Base-by-base conservation (phyloP, 2,113 vertebrate genomes). In the Callospermophilus lateralis region DNA sequence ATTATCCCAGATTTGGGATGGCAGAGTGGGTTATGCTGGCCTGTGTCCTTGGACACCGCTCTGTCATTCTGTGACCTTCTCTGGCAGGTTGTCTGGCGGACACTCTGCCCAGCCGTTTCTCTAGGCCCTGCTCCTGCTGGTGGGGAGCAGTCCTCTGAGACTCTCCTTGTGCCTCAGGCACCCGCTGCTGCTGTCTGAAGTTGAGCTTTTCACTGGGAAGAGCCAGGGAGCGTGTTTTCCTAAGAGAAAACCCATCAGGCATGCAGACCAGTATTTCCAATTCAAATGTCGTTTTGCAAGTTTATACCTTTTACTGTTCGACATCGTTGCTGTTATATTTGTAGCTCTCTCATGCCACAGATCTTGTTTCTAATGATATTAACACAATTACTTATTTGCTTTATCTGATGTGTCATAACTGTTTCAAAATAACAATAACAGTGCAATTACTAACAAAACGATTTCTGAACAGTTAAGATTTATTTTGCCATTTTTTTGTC, bases 371-470 rank as follows among this genome's bases (percentile, higher is more conserved):
- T 76, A 85, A 89, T 45, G 61, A 77, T 51, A 70, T 32, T 48
- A 48, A 48, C 58, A 26, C 42, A 70, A 91, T 91, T 61, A 32
- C 61, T 74, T 95, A 28, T 84, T 95, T 85, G 48, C 79, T 85
- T 89, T 85, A 45, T 96, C 42, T 37, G n/a, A 24, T 68, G 39
- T 63, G 39, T 45, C 61, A n/a, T 5, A 76, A 76, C 81, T 42
- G 13, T 68, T 93, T 63, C 65, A 86, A 94, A 90, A 65, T 67
- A 70, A 84, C 79, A 39, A 22, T 81, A 63, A 37, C 32, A 17
- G 16, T 45, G 39, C 5, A 26, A 30, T 84, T 20, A 32, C 24
- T 90, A 68, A 53, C 37, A 16, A 34, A 26, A 58, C 19, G 45
- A 53, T 53, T 93, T 81, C 73, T 76, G 30, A 45, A 24, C 3